Evolutionary conservation across 2,797 vertebrate species (phyloP).

Genomic region (Centroberyx gerrardi): DNA sequence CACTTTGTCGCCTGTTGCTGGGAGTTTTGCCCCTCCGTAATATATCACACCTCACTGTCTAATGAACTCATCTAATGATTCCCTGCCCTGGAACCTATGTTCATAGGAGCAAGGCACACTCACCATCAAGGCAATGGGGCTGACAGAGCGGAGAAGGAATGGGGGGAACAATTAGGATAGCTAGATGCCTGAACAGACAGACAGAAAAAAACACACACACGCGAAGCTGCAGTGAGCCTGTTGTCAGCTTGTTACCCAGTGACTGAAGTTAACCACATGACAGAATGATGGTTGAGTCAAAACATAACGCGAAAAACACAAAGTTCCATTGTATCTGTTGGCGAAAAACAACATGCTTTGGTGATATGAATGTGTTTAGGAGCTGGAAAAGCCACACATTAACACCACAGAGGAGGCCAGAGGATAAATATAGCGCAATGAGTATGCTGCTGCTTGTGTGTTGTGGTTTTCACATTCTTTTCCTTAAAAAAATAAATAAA

Average conservation of each 20-base stretch:
- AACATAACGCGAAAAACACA: constrained; percentile 71
- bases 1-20: neutral
- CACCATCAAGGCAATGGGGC: constrained; percentile 3
- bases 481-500: constrained; percentile 45
- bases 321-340: constrained; percentile 67
- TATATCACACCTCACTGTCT: neutral
- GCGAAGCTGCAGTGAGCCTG: constrained; percentile 47
- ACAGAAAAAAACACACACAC: constrained; percentile 12
- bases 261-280: constrained; percentile 70
- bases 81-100: constrained; percentile 5
- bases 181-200: neutral
- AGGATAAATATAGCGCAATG: constrained; percentile 71
- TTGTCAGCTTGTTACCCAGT: constrained; percentile 58
- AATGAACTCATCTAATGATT: constrained; percentile 1
- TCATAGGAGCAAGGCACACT: constrained; percentile 11
- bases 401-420: constrained; percentile 68
- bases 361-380: constrained; percentile 79
- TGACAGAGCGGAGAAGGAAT: constrained; percentile 28
- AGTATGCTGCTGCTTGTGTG: constrained; percentile 56
- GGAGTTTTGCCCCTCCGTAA: neutral
- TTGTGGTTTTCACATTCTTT: constrained; percentile 76
- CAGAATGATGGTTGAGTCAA: constrained; percentile 54
- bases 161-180: constrained; percentile 1
- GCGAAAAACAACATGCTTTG: constrained; percentile 79
- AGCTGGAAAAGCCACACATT: constrained; percentile 76